Percentiles rank a stretch among this genome's conserved stretches.
Evolutionary conservation across 2,797 vertebrate genomes (phyloP).

Genomic region (Onychomys torridus): DNA sequence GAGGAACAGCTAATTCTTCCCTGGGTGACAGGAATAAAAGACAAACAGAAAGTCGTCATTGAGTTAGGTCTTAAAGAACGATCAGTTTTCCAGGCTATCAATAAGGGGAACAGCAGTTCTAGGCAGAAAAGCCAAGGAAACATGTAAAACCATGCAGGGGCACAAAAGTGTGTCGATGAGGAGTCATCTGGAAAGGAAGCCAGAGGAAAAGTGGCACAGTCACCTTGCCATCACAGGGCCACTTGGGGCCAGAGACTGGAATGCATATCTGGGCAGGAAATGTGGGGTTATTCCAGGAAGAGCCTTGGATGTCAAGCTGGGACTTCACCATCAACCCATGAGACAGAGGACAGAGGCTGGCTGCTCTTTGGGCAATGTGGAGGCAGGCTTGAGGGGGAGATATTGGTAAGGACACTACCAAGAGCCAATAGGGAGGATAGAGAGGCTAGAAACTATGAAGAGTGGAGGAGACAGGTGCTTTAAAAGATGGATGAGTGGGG

Average conservation of each 20-base stretch:
- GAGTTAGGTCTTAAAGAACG: background rate
- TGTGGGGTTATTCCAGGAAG: accelerated
- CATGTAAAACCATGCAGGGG: background rate
- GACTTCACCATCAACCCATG: accelerated
- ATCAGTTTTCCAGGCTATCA: background rate
- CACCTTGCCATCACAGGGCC: background rate
- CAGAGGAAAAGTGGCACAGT: background rate
- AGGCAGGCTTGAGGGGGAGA: background rate
- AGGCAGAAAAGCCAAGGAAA: background rate
- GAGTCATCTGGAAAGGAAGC: background rate
- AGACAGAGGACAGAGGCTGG: background rate
- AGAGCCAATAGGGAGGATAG: background rate
- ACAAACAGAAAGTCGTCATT: background rate
- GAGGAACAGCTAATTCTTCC: background rate
- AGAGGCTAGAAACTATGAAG: background rate
- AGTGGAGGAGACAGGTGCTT: background rate
- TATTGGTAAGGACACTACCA: background rate
- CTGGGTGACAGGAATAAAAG: background rate
- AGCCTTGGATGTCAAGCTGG: background rate
- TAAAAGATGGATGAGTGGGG: background rate
- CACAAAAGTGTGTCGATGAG: background rate
- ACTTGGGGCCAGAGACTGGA: background rate
- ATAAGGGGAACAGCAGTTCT: background rate
- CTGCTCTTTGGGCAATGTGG: background rate
- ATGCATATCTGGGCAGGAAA: accelerated